These are phyloP conservation scores for Salmo trutta DNA, from an alignment of 2,797 vertebrate species.

Conservation along the genomic window DNA sequence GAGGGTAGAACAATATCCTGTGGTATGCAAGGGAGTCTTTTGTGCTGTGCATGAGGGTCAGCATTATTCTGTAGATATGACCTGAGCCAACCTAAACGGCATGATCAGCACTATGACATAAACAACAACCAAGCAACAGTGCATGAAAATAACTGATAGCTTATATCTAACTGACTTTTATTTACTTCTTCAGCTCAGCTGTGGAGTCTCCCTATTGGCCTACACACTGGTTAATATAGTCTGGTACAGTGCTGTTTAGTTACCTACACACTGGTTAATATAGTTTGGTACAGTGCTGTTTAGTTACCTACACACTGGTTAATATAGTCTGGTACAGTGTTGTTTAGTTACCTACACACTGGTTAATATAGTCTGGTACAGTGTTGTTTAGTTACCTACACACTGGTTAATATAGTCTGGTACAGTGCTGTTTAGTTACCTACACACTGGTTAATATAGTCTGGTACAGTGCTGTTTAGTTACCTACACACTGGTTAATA, in stretches of 20 bases:
- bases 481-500: too few relatives aligned
- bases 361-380: too few relatives aligned
- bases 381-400: too few relatives aligned
- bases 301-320: background rate
- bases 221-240: too few relatives aligned
- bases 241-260: background rate
- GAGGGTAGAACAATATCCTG: background rate
- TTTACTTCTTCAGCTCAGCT: background rate
- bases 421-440: too few relatives aligned
- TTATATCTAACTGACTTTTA: conserved; percentile 12
- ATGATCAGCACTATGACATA: conserved; percentile 17
- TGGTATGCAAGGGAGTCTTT: conserved; percentile 25
- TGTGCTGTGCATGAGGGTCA: conserved; percentile 9
- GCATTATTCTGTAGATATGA: conserved; percentile 31
- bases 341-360: background rate
- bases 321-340: background rate
- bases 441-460: too few relatives aligned
- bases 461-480: too few relatives aligned
- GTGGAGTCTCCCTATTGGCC: background rate
- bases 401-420: too few relatives aligned
- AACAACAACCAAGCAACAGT: conserved; percentile 6
- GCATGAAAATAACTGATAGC: conserved; percentile 33
- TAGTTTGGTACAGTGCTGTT: too few relatives aligned
- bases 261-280: background rate
- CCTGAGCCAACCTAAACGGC: background rate